Base-by-base conservation (phyloP, 30 jellyfish, hydroid and myxozoan species). In the Aurelia aurita complex sp. Pacific region DNA sequence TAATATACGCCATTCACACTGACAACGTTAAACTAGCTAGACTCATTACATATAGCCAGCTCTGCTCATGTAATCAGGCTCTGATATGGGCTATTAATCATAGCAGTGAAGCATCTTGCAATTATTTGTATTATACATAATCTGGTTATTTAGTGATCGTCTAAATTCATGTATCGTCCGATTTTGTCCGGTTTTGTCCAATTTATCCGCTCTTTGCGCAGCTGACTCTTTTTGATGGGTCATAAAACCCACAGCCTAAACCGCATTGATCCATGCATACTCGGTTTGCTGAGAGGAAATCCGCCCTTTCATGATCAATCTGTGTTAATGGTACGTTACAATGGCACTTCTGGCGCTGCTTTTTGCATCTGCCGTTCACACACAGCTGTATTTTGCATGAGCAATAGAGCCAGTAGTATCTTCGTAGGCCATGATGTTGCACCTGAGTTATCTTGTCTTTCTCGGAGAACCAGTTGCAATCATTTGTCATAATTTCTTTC, bases 371-470 rank as follows among this genome's bases (percentile, higher is more conserved):
- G n/a, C 84, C 84, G 5, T 73, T 53, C 32, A 83, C 78, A 76
- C 96, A 87, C 51, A 69, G 53, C 34, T 62, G 63, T 1, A 79
- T 53, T 14, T 72, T 46, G 77, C 96, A 87, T 0, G 86, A 4
- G 57, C 96, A 87, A 62, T 87, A 87, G 5, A 77, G 43, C 96
- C 96, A 87, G 73, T 87, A 87, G 64, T 53, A 70, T 29, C 96
- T 67, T 62, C 85, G 17, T 67, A 87, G 57, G 18, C 96, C 96
- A n/a, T 23, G 74, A 6, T 43, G 67, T 69, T 77, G 89, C 29
- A 63, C 77, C 2, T 0, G 8, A 63, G 91, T 67, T 9, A 87
- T 69, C 15, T 79, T 66, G 15, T 78, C 78, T 90, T 90, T 77
- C 59, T 64, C 64, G 7, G 79, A 23, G 69, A 62, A 59, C 96